Evolutionary conservation across 2,113 vertebrate species (phyloP).

Genomic region (Lophochroa leadbeateri): DNA sequence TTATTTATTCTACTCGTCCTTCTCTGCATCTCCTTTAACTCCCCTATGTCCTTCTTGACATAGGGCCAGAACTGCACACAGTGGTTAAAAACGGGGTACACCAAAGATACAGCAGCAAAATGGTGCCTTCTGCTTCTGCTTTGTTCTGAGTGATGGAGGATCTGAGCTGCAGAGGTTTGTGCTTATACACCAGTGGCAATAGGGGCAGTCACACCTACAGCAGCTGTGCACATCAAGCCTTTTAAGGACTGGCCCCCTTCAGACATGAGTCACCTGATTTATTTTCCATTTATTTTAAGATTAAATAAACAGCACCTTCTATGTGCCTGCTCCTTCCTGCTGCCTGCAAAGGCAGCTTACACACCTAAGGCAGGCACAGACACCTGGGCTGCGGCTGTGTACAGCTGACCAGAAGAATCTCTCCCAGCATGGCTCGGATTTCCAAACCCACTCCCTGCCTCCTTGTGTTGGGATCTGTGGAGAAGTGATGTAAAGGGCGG

Average conservation of each 20-base stretch:
- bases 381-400: fast-evolving
- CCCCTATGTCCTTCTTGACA: neutral
- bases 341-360: neutral
- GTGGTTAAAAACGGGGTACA: neutral
- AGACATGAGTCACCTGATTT: neutral
- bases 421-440: neutral
- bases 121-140: neutral
- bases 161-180: neutral
- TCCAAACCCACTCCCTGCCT: neutral
- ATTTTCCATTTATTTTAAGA: neutral
- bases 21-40: neutral
- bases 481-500: neutral
- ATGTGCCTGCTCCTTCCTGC: neutral
- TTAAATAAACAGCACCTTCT: neutral
- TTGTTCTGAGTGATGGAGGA: neutral
- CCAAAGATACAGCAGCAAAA: neutral
- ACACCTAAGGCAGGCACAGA: neutral
- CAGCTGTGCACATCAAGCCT: neutral
- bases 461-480: neutral
- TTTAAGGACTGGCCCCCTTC: neutral
- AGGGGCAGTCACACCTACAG: neutral
- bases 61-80: neutral
- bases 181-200: neutral
- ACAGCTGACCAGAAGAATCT: neutral
- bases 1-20: neutral